phyloP scores from a whole-genome alignment of 2,888 invertebrate species.

The Drosophila pseudotakahashii region DNA sequence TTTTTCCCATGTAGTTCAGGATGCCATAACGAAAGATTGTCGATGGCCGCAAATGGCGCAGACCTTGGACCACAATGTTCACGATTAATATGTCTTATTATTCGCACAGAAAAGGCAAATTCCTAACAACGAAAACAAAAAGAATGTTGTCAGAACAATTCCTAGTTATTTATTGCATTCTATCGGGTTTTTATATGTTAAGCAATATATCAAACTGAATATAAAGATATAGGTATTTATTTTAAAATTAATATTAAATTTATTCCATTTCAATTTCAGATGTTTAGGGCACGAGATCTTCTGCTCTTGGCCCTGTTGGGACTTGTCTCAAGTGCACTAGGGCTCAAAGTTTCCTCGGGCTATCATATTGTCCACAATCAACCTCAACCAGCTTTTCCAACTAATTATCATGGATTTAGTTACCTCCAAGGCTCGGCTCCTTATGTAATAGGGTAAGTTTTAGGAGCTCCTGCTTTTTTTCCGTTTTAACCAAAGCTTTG shows the following conservation, averaged over 20 bases:
- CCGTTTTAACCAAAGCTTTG: not conserved
- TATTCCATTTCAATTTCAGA: constrained; percentile 33
- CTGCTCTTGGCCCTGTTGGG: constrained; percentile 51
- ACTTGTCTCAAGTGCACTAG: constrained; percentile 33
- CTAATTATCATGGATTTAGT: constrained; percentile 52
- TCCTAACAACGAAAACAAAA: not conserved
- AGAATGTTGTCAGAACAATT: constrained; percentile 9
- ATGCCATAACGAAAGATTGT: constrained; percentile 27
- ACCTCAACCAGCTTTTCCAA: constrained; percentile 29
- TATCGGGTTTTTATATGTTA: no score
- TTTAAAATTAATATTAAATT: no score
- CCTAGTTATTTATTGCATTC: not conserved
- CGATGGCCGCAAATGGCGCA: constrained; percentile 21
- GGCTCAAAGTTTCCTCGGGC: constrained; percentile 70
- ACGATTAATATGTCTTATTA: constrained; percentile 23
- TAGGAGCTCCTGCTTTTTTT: not conserved
- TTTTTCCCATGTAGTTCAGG: constrained; percentile 37
- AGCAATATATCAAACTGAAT: no score
- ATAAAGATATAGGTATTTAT: no score
- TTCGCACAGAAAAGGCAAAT: constrained; percentile 11
- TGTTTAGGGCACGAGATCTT: constrained; percentile 27
- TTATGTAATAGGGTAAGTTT: constrained; percentile 53
- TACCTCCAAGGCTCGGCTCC: constrained; percentile 60
- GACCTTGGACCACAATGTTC: constrained; percentile 31
- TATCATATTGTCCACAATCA: constrained; percentile 79